These are phyloP conservation scores for Serranus cabrilla DNA, from an alignment of 2,797 vertebrate species.

Conservation along the genomic window DNA sequence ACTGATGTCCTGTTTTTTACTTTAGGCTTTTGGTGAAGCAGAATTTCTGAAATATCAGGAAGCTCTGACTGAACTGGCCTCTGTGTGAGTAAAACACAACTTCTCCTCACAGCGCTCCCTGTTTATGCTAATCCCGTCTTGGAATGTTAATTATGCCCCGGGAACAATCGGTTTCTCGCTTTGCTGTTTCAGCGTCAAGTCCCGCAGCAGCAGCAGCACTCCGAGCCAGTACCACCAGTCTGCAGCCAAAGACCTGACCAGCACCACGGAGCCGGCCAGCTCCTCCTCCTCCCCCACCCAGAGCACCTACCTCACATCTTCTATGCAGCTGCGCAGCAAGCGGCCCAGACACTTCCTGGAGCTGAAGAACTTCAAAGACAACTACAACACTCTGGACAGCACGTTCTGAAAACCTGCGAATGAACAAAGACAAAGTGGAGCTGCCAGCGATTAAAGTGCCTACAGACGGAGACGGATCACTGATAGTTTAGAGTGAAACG, in stretches of 20 bases:
- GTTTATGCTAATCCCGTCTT: conserved; percentile 37
- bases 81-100: conserved; percentile 86
- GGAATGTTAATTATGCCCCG: conserved; percentile 63
- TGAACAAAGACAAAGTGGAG: conserved; percentile 14
- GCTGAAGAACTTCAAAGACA: conserved; percentile 98
- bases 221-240: conserved; percentile 91
- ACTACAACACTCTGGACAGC: conserved; percentile 97
- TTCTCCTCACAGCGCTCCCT: not conserved
- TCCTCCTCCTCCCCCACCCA: conserved; percentile 90
- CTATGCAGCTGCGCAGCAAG: conserved; percentile 93
- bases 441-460: conserved; percentile 56
- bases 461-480: not conserved
- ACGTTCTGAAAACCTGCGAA: conserved; percentile 83
- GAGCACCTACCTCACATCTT: conserved; percentile 91
- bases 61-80: conserved; percentile 90
- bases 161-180: conserved; percentile 40
- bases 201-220: conserved; percentile 77
- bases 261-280: conserved; percentile 80
- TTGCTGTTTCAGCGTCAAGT: conserved; percentile 86
- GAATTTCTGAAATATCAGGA: conserved; percentile 93
- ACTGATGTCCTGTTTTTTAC: conserved; percentile 22
- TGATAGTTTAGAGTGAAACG: conserved; percentile 29
- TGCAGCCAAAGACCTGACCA: conserved; percentile 93
- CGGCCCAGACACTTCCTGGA: conserved; percentile 95
- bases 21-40: conserved; percentile 90